Base-by-base conservation (phyloP, 2,888 invertebrate species). In the Corythucha ciliata region DNA sequence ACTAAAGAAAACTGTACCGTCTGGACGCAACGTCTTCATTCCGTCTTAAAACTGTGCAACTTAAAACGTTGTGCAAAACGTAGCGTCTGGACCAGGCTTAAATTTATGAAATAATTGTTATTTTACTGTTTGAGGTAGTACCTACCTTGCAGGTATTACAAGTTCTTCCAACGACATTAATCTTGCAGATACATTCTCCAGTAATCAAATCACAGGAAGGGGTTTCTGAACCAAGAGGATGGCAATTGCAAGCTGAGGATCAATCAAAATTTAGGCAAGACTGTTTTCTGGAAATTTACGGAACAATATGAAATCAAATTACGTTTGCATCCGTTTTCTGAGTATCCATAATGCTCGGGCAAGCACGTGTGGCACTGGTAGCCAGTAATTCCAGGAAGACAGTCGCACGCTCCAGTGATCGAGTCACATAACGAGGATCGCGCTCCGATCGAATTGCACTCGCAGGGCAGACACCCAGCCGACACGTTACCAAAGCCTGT, bases 341-440 rank as follows among this genome's bases (percentile, higher is more conserved):
- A 76, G 60, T 87, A 74, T 12, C 79, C 83, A 66, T 80, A 88
- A 69, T 81, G 78, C 39, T 79, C 75, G 48, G 78, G 74, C 49
- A 65, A 64, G 61, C 78, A 74, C 3, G 68, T 65, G 25, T 65
- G 62, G 64, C 78, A 59, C 21, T 58, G 67, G 69, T 69, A 79
- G 72, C 90, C 90, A 16, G 84, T 81, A 12, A 93, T 81, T 37
- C 92, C 92, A 3, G 81, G 80, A 62, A 83, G 79, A 67, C 96
- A 96, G 62, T 79, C 77, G 66, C 97, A 97, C 67, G 91, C 77
- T 7, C 93, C 93, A n/a, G 77, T 77, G 37, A 71, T 69, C 0
- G 79, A 69, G 67, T 88, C 81, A 70, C 96, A 96, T 21, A 74
- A 66, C n/a, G 69, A 68, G 49, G 74, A 75, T 27, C 69, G 65